These are phyloP conservation scores for Anthoscopus minutus DNA, from an alignment of 2,113 vertebrate genomes.

Conservation along the genomic window DNA sequence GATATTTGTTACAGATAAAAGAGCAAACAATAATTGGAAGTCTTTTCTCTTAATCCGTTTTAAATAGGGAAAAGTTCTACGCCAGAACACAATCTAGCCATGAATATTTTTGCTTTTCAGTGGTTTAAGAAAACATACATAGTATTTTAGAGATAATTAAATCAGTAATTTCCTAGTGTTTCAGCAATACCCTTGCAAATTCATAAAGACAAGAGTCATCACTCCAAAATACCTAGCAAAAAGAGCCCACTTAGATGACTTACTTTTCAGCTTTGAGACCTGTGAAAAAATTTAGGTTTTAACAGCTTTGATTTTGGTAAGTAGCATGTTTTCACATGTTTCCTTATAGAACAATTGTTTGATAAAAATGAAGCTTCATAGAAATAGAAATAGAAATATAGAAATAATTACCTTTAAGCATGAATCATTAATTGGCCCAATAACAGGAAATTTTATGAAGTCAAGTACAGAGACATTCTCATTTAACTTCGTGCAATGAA, in stretches of 20 bases:
- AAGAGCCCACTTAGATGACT: neutral
- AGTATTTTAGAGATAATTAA: neutral
- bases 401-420: neutral
- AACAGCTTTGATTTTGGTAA: neutral
- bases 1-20: neutral
- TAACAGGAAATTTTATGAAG: neutral
- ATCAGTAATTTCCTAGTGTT: neutral
- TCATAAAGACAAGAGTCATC: neutral
- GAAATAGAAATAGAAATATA: no score
- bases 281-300: neutral
- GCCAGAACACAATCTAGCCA: neutral
- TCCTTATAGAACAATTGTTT: neutral
- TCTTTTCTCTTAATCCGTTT: neutral
- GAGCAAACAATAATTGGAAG: neutral
- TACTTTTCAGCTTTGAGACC: neutral
- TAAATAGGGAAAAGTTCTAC: neutral
- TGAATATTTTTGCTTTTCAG: neutral
- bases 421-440: neutral
- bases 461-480: neutral
- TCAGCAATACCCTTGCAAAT: neutral
- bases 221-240: neutral
- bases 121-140: neutral
- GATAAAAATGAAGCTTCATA: neutral
- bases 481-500: neutral
- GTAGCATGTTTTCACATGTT: neutral